These are phyloP conservation scores for Oryctes rhinoceros DNA, from an alignment of 1,140 invertebrate species.

Conservation along the genomic window DNA sequence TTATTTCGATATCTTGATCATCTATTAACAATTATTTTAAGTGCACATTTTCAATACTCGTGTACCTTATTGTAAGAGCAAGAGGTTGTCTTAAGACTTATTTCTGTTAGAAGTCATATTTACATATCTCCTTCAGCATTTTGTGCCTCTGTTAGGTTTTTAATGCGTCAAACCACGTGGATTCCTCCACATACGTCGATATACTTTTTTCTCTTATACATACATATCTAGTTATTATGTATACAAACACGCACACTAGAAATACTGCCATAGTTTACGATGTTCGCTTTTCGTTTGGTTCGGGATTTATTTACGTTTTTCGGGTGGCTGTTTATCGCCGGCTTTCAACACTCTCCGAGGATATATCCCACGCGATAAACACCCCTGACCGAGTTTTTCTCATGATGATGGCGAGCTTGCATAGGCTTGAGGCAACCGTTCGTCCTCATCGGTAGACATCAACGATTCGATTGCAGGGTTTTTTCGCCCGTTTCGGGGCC, in stretches of 20 bases:
- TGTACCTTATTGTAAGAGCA: too few relatives aligned
- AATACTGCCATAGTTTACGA: background rate
- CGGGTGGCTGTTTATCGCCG: conserved; percentile 3
- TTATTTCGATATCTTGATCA: too few relatives aligned
- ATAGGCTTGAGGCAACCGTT: background rate
- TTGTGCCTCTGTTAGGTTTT: too few relatives aligned
- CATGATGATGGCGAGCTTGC: background rate
- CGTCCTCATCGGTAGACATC: too few relatives aligned
- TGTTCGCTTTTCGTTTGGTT: background rate
- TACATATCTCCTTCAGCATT: too few relatives aligned
- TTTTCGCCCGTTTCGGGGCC: background rate
- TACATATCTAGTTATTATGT: background rate
- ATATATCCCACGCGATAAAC: background rate
- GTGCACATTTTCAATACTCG: too few relatives aligned
- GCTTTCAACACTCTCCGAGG: background rate
- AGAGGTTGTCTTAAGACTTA: too few relatives aligned
- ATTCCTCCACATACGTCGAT: too few relatives aligned
- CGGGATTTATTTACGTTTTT: conserved; percentile 9
- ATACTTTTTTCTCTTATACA: background rate
- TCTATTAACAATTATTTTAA: too few relatives aligned
- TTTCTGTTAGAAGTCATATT: too few relatives aligned
- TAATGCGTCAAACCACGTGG: too few relatives aligned
- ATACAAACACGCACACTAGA: background rate
- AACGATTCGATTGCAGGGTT: background rate
- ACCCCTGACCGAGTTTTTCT: conserved; percentile 11